Conservation (phyloP, 30 jellyfish, hydroid and myxozoan genomes). For the Aurelia coerulea region DNA sequence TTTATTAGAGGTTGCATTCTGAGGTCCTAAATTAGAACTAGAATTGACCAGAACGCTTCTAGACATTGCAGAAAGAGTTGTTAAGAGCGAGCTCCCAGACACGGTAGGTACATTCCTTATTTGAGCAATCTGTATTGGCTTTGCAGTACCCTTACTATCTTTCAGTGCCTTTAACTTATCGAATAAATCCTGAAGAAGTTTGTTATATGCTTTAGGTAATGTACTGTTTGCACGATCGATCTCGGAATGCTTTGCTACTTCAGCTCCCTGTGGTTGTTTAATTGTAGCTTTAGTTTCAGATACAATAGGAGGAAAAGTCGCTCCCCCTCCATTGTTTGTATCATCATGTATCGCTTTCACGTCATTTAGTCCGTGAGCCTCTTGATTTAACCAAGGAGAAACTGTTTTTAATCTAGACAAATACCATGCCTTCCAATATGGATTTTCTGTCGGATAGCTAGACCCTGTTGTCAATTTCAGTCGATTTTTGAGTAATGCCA, state of each 20-base stretch:
- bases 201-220: conserved; percentile 35
- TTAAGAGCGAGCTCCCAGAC: neutral
- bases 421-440: conserved; percentile 65
- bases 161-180: conserved; percentile 16
- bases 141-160: neutral
- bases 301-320: neutral
- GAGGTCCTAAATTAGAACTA: neutral
- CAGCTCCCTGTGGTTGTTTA: neutral
- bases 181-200: conserved; percentile 45
- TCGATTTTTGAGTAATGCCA: conserved; percentile 44
- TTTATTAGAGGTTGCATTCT: neutral
- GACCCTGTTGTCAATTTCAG: conserved; percentile 63
- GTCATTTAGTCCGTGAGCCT: neutral
- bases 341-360: conserved; percentile 49
- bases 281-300: neutral
- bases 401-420: conserved; percentile 6
- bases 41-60: neutral
- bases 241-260: conserved; percentile 33
- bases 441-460: conserved; percentile 65
- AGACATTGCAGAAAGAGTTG: neutral
- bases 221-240: conserved; percentile 17
- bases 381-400: neutral
- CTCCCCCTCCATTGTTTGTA: neutral
- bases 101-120: neutral
- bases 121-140: neutral